These are phyloP conservation scores for Ailurus styani DNA, from an alignment of 2,113 vertebrate species.

Conservation along the genomic window DNA sequence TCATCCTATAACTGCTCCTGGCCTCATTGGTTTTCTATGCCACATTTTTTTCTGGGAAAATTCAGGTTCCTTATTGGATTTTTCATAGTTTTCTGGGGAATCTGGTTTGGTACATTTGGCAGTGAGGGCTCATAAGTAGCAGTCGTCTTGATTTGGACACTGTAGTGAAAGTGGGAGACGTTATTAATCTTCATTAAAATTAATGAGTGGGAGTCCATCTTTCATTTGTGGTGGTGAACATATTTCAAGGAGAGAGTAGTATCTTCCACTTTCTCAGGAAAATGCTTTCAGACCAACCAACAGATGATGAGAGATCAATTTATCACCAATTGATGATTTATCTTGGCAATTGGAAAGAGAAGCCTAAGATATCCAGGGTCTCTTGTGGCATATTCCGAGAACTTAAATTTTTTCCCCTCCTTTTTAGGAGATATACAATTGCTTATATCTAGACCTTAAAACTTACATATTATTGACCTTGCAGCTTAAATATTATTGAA, in stretches of 20 bases:
- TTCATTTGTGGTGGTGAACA: neutral
- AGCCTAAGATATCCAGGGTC: neutral
- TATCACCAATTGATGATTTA: neutral
- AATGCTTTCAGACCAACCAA: neutral
- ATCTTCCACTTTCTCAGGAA: neutral
- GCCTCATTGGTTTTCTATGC: neutral
- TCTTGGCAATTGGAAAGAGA: neutral
- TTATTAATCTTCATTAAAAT: constrained; percentile 25
- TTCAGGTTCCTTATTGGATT: neutral
- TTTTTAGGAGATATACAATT: neutral
- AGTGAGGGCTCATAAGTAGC: neutral
- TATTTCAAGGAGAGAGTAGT: neutral
- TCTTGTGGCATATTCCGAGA: neutral
- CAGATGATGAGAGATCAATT: neutral
- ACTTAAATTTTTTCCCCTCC: neutral
- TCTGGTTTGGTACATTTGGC: neutral
- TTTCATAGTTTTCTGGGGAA: neutral
- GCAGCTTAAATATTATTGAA: neutral
- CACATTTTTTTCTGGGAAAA: neutral
- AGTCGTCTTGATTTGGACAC: neutral
- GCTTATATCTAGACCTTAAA: neutral
- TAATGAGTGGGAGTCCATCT: neutral
- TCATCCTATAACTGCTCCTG: neutral
- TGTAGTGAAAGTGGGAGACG: neutral
- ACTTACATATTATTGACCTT: neutral